Evolutionary conservation across 2,888 invertebrate species (phyloP).

Genomic region (Aphodius sticticus): DNA sequence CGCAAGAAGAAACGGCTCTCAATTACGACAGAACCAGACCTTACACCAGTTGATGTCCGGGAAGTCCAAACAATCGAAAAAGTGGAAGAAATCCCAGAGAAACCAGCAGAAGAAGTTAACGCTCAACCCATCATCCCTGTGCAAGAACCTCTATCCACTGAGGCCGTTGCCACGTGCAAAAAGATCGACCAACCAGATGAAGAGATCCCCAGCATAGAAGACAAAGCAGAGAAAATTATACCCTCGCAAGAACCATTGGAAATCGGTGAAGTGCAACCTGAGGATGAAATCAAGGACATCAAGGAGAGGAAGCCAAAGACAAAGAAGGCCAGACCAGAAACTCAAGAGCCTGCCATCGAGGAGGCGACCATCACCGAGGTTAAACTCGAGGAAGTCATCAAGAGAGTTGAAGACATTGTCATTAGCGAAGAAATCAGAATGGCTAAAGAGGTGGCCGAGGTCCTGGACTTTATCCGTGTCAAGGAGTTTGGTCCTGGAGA

Average conservation of each 20-base stretch:
- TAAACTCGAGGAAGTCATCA: constrained; percentile 64
- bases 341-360: constrained; percentile 54
- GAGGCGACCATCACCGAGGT: constrained; percentile 61
- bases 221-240: constrained; percentile 63
- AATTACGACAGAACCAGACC: constrained; percentile 57
- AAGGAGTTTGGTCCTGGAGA: constrained; percentile 84
- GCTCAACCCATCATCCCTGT: constrained; percentile 66
- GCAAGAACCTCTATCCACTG: constrained; percentile 67
- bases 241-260: constrained; percentile 67
- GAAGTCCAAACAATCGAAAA: constrained; percentile 62
- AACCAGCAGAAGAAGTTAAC: constrained; percentile 57
- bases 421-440: constrained; percentile 67
- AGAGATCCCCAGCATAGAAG: constrained; percentile 55
- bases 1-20: constrained; percentile 50
- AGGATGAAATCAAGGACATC: constrained; percentile 61
- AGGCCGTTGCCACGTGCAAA: constrained; percentile 70
- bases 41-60: constrained; percentile 63
- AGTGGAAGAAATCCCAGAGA: constrained; percentile 64
- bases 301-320: constrained; percentile 52
- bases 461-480: constrained; percentile 76
- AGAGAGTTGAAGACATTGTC: constrained; percentile 65
- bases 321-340: constrained; percentile 50
- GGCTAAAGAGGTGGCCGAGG: constrained; percentile 78
- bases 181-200: constrained; percentile 66
- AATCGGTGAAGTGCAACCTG: constrained; percentile 66